Conservation (phyloP, 2,797 vertebrate genomes). For the Manis crassicaudata region DNA sequence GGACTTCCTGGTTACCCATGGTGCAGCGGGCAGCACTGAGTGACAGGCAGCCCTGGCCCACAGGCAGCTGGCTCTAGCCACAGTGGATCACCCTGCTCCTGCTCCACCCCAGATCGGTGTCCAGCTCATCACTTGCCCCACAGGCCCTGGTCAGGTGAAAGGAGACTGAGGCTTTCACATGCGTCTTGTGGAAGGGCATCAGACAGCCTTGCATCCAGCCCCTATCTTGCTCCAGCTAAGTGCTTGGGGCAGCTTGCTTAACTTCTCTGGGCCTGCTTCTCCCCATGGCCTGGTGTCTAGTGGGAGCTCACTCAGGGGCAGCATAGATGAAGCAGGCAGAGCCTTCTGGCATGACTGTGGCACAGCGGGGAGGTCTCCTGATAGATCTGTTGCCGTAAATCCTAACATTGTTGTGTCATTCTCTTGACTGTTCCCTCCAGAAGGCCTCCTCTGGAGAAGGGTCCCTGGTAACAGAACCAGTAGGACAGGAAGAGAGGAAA, state of each 20-base stretch:
- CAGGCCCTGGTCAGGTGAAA: neutral
- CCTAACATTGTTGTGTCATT: neutral
- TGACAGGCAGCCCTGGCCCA: neutral
- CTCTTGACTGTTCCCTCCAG: neutral
- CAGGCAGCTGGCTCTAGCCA: neutral
- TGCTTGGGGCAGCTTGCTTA: neutral
- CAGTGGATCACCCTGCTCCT: neutral
- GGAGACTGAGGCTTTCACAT: neutral
- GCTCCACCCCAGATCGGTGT: neutral
- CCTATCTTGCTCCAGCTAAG: neutral
- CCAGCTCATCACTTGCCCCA: neutral
- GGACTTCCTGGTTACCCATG: neutral
- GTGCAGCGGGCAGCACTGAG: neutral
- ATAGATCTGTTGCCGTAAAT: neutral
- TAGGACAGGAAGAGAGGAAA: neutral
- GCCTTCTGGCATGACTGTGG: fast-evolving
- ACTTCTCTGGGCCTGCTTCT: neutral
- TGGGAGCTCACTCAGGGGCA: neutral
- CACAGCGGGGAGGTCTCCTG: neutral
- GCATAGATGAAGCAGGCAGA: too few relatives aligned
- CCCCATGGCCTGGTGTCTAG: neutral
- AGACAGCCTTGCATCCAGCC: neutral
- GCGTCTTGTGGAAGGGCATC: neutral
- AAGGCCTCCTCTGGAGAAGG: neutral
- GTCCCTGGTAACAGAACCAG: neutral